Evolutionary conservation across 1,140 invertebrate genomes (phyloP).

Genomic region (Bombus superbus): DNA sequence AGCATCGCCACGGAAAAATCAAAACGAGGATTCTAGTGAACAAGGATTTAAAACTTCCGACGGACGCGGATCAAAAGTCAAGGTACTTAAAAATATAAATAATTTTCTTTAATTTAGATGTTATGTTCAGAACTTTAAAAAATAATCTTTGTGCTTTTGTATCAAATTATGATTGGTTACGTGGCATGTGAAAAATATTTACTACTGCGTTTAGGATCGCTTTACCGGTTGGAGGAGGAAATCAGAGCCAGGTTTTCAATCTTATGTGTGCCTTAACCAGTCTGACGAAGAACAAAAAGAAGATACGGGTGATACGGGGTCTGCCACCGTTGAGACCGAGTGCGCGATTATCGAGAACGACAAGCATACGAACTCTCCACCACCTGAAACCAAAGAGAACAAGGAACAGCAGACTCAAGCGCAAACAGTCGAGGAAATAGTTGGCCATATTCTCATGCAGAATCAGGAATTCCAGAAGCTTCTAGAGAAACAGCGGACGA

Average conservation of each 20-base stretch:
- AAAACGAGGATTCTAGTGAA: conserved; percentile 74
- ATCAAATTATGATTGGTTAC: too few species aligned
- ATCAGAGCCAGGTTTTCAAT: conserved; percentile 87
- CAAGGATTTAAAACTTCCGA: conserved; percentile 77
- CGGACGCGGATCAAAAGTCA: conserved; percentile 77
- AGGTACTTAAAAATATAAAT: conserved; percentile 60
- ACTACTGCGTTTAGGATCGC: conserved; percentile 73
- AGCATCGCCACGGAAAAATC: conserved; percentile 73
- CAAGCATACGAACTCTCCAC: conserved; percentile 39
- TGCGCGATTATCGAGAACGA: conserved; percentile 40
- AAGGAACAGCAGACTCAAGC: conserved; percentile 66
- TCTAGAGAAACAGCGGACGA: conserved; percentile 87
- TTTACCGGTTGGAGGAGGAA: conserved; percentile 87
- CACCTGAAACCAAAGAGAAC: conserved; percentile 69
- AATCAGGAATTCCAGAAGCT: conserved; percentile 92
- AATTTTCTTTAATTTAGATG: neutral
- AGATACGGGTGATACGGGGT: conserved; percentile 36
- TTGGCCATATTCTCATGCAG: conserved; percentile 91
- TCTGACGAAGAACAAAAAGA: conserved; percentile 78
- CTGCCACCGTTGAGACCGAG: conserved; percentile 43
- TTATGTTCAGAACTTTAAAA: neutral
- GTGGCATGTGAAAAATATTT: neutral
- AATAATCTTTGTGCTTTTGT: neutral
- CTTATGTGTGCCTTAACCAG: conserved; percentile 76
- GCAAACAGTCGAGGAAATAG: conserved; percentile 90